A percentile compares a stretch with the other conserved stretches of the same genome.
Evolutionary conservation across 2,888 invertebrate species (phyloP).

Genomic region (Gymnosoma rotundatum): DNA sequence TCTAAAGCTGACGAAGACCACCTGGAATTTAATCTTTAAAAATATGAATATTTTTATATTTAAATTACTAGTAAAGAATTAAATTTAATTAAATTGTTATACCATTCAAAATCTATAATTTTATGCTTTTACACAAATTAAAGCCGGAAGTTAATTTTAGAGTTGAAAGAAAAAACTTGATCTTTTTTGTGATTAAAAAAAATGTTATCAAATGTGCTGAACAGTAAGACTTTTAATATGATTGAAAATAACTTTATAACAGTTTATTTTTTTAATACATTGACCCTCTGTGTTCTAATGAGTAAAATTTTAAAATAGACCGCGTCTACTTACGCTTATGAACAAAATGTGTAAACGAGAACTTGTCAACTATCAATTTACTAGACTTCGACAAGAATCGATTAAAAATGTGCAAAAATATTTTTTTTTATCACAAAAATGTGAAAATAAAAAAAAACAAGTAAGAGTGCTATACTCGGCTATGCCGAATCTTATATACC

Average conservation of each 20-base stretch:
- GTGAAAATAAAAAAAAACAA: no score
- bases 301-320: background rate
- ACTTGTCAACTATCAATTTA: no score
- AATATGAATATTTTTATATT: constrained; percentile 55
- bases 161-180: background rate
- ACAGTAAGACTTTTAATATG: background rate
- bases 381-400: no score
- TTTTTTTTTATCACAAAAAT: no score
- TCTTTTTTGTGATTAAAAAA: background rate
- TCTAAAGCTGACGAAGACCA: constrained; percentile 43
- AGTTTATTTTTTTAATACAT: background rate
- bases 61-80: constrained; percentile 44
- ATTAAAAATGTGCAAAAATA: no score
- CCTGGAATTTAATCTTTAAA: constrained; percentile 60
- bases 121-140: constrained; percentile 3
- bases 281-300: background rate
- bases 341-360: no score
- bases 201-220: background rate
- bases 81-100: constrained; percentile 44
- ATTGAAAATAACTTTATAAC: no score
- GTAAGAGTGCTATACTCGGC: no score
- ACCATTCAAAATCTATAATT: constrained; percentile 26
- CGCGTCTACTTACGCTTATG: no score
- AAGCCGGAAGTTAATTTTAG: background rate
- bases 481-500: no score